A percentile compares a stretch with the other conserved stretches of the same genome.
phyloP scores from a whole-genome alignment of 2,113 vertebrate species.

The Cyprinodon tularosa region DNA sequence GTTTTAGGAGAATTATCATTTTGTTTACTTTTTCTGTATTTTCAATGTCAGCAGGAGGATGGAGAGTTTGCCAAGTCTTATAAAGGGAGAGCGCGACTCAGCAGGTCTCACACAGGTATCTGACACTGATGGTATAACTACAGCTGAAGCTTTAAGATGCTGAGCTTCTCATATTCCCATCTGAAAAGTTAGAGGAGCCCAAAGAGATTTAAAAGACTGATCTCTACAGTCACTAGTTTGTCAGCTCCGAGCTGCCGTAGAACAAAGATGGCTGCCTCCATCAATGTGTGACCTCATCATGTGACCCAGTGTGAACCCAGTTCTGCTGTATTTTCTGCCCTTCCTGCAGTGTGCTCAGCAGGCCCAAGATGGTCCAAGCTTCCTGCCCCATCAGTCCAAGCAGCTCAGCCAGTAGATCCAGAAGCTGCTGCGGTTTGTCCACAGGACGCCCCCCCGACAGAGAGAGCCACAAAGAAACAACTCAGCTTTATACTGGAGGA shows the following conservation, averaged over 20 bases:
- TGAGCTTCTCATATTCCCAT: neutral
- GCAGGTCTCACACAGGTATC: slow-evolving; percentile 66
- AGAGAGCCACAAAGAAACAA: slow-evolving; percentile 52
- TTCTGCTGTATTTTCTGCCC: neutral
- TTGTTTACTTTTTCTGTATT: neutral
- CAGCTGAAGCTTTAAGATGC: neutral
- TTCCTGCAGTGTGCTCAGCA: slow-evolving; percentile 53
- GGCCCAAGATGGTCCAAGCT: slow-evolving; percentile 28
- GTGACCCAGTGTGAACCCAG: neutral
- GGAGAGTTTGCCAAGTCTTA: slow-evolving; percentile 35
- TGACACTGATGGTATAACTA: neutral
- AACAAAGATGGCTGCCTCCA: no score
- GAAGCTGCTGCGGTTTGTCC: slow-evolving; percentile 5
- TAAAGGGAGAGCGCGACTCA: slow-evolving; percentile 51
- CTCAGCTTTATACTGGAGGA: slow-evolving; percentile 67
- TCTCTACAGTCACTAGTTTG: no score
- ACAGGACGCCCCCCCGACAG: slow-evolving; percentile 1
- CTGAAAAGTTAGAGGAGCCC: neutral
- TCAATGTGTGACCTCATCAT: no score
- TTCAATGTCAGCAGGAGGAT: slow-evolving; percentile 43
- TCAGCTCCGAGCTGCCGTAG: no score
- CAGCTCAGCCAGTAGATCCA: neutral
- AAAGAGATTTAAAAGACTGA: neutral
- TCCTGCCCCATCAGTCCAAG: slow-evolving; percentile 15
- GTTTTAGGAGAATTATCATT: neutral